Conservation (phyloP, 2,888 invertebrate species). For the Toxonevra muliebris region DNA sequence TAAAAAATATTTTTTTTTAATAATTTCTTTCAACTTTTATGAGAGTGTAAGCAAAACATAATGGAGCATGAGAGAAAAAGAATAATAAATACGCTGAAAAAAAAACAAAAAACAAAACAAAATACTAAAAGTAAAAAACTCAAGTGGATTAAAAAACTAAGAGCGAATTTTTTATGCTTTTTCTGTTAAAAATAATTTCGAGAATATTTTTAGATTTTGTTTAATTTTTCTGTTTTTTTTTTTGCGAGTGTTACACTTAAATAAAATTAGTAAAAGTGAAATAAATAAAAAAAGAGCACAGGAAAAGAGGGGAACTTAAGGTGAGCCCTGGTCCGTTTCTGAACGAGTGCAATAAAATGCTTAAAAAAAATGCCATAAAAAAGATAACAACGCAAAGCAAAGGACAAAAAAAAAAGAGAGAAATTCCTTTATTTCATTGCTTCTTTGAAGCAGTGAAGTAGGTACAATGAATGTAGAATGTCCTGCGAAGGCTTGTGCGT, state of each 20-base stretch:
- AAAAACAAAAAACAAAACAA: constrained; percentile 3
- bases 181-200: no score
- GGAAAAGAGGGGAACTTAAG: no score
- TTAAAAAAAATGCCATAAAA: constrained; percentile 24
- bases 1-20: constrained; percentile 18
- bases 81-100: background rate
- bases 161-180: no score
- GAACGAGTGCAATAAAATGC: constrained; percentile 19
- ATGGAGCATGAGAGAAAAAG: background rate
- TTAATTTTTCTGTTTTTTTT: constrained; percentile 2
- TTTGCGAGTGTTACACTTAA: background rate
- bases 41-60: background rate
- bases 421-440: no score
- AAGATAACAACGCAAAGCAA: no score
- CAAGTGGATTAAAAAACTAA: no score
- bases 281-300: constrained; percentile 7
- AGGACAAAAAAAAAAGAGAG: no score
- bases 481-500: no score
- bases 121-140: background rate
- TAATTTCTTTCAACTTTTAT: constrained; percentile 14
- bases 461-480: no score
- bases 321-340: no score
- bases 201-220: background rate
- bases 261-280: background rate
- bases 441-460: no score